Evolutionary conservation across 1,140 invertebrate genomes (phyloP).

Genomic region (Nasonia vitripennis): DNA sequence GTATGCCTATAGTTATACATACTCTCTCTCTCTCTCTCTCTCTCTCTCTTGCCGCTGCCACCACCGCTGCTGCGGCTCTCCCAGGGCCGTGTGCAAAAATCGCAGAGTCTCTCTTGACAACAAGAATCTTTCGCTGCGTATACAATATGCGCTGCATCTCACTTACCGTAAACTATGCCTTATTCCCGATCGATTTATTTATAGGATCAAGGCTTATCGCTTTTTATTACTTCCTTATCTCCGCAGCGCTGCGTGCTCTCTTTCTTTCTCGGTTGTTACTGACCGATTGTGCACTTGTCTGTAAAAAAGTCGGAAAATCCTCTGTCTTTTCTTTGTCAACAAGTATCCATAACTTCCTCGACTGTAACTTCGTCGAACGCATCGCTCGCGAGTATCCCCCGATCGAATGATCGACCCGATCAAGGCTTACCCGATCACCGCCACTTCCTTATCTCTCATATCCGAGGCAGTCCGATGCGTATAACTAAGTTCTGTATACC

Average conservation of each 20-base stretch:
- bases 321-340: neutral
- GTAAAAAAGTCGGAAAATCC: no score
- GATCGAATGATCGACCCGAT: neutral
- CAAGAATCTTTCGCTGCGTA: slow-evolving; percentile 21
- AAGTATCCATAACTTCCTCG: neutral
- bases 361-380: neutral
- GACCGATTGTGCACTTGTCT: no score
- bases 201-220: neutral
- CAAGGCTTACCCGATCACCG: neutral
- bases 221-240: slow-evolving; percentile 6
- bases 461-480: neutral
- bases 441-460: neutral
- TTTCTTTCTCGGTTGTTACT: no score
- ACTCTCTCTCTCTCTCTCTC: neutral
- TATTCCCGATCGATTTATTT: neutral
- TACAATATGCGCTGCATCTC: neutral
- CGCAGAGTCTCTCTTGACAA: slow-evolving; percentile 26
- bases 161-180: neutral
- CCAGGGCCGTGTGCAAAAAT: slow-evolving; percentile 45
- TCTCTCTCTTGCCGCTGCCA: neutral
- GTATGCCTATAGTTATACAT: neutral
- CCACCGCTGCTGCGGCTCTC: slow-evolving; percentile 9
- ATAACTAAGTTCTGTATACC: neutral
- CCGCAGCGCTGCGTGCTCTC: no score
- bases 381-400: neutral